Evolutionary conservation across 2,888 invertebrate species (phyloP).

Genomic region (Noctua fimbriata): DNA sequence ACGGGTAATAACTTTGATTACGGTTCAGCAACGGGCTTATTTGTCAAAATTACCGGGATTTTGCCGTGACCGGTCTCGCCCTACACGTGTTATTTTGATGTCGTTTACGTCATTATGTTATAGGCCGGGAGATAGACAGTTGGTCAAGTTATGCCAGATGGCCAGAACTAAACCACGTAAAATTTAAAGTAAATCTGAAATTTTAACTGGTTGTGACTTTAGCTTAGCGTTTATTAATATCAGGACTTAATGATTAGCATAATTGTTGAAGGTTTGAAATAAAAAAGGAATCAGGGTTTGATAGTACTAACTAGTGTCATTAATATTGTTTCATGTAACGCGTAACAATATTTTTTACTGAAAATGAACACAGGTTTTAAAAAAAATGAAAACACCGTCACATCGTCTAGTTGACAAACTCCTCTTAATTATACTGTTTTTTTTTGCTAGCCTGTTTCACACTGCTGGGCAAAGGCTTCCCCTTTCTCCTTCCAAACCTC

Average conservation of each 20-base stretch:
- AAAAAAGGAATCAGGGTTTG: neutral
- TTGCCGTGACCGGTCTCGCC: slow-evolving; percentile 64
- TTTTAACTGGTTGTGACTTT: neutral
- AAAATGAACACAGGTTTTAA: too few relatives aligned
- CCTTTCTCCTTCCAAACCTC: too few relatives aligned
- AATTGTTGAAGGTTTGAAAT: neutral
- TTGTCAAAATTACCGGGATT: slow-evolving; percentile 75
- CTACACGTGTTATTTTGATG: slow-evolving; percentile 62
- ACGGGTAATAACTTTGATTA: slow-evolving; percentile 72
- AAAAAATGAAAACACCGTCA: neutral
- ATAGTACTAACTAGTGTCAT: neutral
- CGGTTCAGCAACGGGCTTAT: slow-evolving; percentile 62
- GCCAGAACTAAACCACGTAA: neutral
- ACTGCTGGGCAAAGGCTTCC: too few relatives aligned
- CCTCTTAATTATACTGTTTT: too few relatives aligned
- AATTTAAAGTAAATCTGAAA: neutral
- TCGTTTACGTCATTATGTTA: slow-evolving; percentile 59
- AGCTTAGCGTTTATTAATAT: neutral
- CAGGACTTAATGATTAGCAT: neutral
- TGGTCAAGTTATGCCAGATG: neutral
- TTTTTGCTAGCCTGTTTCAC: too few relatives aligned
- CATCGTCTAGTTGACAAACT: neutral
- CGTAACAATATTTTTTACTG: neutral
- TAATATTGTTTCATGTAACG: neutral
- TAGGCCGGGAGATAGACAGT: slow-evolving; percentile 53